phyloP scores from a whole-genome alignment of 1,140 invertebrate species.

The Chymomyza costata region DNA sequence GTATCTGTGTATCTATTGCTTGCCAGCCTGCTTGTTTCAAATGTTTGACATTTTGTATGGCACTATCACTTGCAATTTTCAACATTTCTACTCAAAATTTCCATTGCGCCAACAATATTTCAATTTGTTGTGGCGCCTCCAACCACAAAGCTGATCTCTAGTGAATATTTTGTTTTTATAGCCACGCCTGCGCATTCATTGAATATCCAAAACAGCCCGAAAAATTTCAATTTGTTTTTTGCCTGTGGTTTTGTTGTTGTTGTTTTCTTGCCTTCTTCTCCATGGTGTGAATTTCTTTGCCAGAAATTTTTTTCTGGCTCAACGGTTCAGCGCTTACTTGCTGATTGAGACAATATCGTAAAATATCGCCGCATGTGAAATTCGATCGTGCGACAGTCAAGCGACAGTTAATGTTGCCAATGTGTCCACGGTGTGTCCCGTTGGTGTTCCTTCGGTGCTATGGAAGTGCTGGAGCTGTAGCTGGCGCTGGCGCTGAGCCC shows the following conservation, averaged over 20 bases:
- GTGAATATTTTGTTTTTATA: conserved; percentile 26
- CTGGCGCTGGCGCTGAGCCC: background rate
- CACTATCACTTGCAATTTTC: conserved; percentile 46
- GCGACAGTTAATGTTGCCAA: conserved; percentile 5
- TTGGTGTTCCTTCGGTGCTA: background rate
- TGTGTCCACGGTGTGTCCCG: background rate
- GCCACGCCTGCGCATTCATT: conserved; percentile 37
- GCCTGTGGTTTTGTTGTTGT: background rate
- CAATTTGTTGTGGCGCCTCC: too few relatives aligned
- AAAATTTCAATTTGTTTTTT: conserved; percentile 1
- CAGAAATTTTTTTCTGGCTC: background rate
- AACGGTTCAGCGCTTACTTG: background rate
- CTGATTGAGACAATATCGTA: conserved; percentile 68
- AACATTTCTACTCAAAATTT: conserved; percentile 11
- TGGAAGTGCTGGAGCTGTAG: background rate
- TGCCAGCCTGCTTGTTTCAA: conserved; percentile 26
- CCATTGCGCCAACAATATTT: background rate
- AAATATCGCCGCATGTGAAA: conserved; percentile 60
- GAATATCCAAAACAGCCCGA: conserved; percentile 22
- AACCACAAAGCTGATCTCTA: too few relatives aligned
- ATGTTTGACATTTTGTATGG: conserved; percentile 55
- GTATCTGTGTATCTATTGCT: conserved; percentile 42
- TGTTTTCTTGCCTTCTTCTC: conserved; percentile 11
- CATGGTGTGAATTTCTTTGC: conserved; percentile 30
- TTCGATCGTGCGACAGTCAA: conserved; percentile 42